Base-by-base conservation (phyloP, 2,113 vertebrate species). In the Echinops telfairi region DNA sequence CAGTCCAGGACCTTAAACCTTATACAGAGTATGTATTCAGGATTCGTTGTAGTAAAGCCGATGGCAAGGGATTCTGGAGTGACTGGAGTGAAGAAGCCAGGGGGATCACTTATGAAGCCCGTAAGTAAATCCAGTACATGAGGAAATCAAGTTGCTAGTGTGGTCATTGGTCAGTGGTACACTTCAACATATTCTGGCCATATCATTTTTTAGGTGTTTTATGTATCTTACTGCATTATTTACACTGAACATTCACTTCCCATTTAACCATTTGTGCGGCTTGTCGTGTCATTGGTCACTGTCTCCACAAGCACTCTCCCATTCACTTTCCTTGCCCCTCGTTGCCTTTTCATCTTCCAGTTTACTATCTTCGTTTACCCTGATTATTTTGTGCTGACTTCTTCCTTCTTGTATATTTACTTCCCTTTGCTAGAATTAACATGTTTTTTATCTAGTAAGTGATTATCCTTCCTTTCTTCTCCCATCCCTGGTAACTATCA, bases 51-150 rank as follows among this genome's bases (percentile, higher is more conserved):
- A 99, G 98, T 95, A 90, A 96, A 78, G 6, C 22, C 5, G 90
- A 83, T 7, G 83, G 85, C 11, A 3, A 27, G 0, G 98, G 98
- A n/a, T 98, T 98, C 96, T 99, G 99, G 99, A 99, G 99, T 92
- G 93, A 99, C 27, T 99, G 99, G 99, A 99, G 98, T 96, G 47
- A 83, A 77, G 98, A 98, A 33, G 95, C 96, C 47, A 98, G 95
- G 0, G 91, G 94, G 2, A 92, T 96, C 76, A 99, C 99, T 1
- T 97, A 97, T 77, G 99, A 99, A 97, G 97, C 92, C n/a, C 43
- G 99, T 99, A 98, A 98, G 99, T 98, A 95, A 43, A 89, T 31
- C 27, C 29, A 90, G 25, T 83, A 27, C 9, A 53, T 33, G 57
- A 89, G 75, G 77, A 75, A 66, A 47, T 22, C 38, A 82, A 33